These are phyloP conservation scores for Anticlea derivata DNA, from an alignment of 2,888 invertebrate species.

Conservation along the genomic window DNA sequence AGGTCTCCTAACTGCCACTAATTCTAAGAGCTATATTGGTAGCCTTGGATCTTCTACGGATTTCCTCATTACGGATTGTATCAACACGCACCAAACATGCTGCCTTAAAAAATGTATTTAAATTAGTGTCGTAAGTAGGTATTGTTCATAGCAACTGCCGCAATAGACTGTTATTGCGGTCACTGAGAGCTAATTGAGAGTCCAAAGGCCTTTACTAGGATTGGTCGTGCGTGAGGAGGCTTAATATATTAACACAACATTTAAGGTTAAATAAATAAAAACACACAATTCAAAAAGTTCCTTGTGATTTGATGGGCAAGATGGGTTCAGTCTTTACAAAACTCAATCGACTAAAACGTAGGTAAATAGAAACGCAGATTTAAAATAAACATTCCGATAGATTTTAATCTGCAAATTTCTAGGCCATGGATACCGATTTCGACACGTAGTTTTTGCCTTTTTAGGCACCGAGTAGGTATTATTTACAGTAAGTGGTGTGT, in stretches of 20 bases:
- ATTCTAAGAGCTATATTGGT: too few relatives aligned
- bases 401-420: background rate
- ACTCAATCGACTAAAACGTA: too few relatives aligned
- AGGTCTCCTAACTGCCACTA: too few relatives aligned
- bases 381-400: background rate
- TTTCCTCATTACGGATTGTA: too few relatives aligned
- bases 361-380: too few relatives aligned
- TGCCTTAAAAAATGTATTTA: background rate
- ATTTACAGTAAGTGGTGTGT: background rate
- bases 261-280: too few relatives aligned
- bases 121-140: constrained; percentile 1
- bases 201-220: constrained; percentile 18
- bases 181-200: constrained; percentile 22
- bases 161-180: constrained; percentile 16
- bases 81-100: too few relatives aligned
- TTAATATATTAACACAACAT: too few relatives aligned
- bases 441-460: background rate
- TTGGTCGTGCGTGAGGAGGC: background rate
- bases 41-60: too few relatives aligned
- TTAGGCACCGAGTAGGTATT: background rate
- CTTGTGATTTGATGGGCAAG: too few relatives aligned
- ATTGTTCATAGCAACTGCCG: constrained; percentile 14
- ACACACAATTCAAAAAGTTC: too few relatives aligned
- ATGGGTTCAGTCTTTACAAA: too few relatives aligned
- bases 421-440: constrained; percentile 7